Conservation (phyloP, 2,888 invertebrate species). For the Auanema sp. region DNA sequence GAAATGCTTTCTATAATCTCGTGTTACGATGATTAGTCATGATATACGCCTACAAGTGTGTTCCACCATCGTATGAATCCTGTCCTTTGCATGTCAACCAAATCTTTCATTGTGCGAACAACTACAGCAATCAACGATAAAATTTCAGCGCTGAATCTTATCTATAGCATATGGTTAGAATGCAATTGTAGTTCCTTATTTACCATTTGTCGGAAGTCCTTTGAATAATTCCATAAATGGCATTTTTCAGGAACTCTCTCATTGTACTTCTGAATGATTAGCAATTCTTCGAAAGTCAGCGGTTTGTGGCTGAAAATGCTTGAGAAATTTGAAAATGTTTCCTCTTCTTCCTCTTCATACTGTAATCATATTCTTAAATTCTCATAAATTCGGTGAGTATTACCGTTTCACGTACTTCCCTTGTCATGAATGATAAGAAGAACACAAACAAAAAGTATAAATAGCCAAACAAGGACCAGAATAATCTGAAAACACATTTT, state of each 20-base stretch:
- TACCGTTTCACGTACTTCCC: constrained; percentile 65
- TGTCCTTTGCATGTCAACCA: constrained; percentile 42
- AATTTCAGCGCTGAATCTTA: constrained; percentile 42
- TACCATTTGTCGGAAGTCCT: constrained; percentile 26
- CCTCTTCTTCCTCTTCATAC: background rate
- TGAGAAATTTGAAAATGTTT: background rate
- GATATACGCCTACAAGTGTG: constrained; percentile 30
- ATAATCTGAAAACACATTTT: constrained; percentile 27
- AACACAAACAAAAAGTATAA: constrained; percentile 86
- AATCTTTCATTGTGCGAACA: constrained; percentile 36
- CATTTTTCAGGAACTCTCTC: constrained; percentile 25
- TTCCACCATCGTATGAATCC: constrained; percentile 49
- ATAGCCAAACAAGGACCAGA: constrained; percentile 79
- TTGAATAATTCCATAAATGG: constrained; percentile 45
- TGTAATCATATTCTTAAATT: background rate
- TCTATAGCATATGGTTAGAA: constrained; percentile 33
- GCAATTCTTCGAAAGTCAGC: constrained; percentile 18
- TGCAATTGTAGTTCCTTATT: background rate
- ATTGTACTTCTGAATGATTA: constrained; percentile 18
- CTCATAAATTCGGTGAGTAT: background rate
- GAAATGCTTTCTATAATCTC: constrained; percentile 77
- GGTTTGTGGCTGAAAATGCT: constrained; percentile 18
- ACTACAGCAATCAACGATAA: constrained; percentile 40
- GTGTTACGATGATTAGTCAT: background rate
- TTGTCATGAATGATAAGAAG: constrained; percentile 81